These are phyloP conservation scores for Anticlea derivata DNA, from an alignment of 2,888 invertebrate genomes.

Conservation along the genomic window DNA sequence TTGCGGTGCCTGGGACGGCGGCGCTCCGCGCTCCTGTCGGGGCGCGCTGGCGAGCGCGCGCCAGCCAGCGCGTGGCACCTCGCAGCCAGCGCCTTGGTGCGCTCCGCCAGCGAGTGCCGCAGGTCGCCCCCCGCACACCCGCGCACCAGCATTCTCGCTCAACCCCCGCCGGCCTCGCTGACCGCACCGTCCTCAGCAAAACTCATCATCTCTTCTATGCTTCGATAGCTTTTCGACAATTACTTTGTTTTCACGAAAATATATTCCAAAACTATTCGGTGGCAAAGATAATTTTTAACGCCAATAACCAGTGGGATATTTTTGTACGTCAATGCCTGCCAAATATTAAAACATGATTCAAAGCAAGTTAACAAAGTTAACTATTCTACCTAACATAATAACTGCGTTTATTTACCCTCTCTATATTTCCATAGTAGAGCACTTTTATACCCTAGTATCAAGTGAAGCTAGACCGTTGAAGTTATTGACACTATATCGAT, in stretches of 20 bases:
- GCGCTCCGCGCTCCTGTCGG: slow-evolving; percentile 62
- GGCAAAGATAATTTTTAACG: too few species aligned
- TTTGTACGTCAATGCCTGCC: background rate
- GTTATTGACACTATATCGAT: too few species aligned
- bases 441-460: too few species aligned
- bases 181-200: slow-evolving; percentile 43
- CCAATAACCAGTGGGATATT: background rate
- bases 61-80: slow-evolving; percentile 68
- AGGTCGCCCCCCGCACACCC: slow-evolving; percentile 76
- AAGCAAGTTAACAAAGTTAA: background rate
- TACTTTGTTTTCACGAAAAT: too few species aligned
- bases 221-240: background rate
- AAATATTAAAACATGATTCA: background rate
- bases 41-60: slow-evolving; percentile 65
- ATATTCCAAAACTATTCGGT: too few species aligned
- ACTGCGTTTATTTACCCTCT: slow-evolving; percentile 2
- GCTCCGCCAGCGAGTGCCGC: slow-evolving; percentile 77
- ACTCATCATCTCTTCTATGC: slow-evolving; percentile 42
- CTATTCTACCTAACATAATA: background rate
- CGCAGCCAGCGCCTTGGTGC: slow-evolving; percentile 79
- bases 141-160: slow-evolving; percentile 71
- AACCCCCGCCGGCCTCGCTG: slow-evolving; percentile 56
- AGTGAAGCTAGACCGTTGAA: too few species aligned
- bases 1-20: slow-evolving; percentile 77
- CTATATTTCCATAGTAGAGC: too few species aligned